Evolutionary conservation across 1,140 invertebrate species (phyloP).

Genomic region (Acyrthosiphon pisum): DNA sequence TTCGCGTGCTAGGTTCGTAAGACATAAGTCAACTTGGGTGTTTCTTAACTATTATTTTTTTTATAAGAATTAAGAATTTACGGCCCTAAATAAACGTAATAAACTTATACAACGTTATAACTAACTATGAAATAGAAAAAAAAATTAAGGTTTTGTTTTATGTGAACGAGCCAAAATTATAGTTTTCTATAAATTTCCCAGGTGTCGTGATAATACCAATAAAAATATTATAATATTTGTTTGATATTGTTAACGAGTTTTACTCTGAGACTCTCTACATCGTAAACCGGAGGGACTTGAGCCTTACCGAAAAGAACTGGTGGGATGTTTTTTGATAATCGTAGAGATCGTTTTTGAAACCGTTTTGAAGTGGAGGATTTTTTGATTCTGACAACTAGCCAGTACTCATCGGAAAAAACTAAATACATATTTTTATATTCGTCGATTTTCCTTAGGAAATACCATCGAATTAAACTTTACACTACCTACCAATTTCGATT

Average conservation of each 20-base stretch:
- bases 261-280: background rate
- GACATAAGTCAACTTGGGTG: background rate
- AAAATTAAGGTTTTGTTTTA: background rate
- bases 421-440: background rate
- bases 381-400: background rate
- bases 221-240: background rate
- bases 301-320: background rate
- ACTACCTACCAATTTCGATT: too few species aligned
- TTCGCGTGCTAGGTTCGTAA: background rate
- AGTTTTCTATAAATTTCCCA: background rate
- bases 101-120: background rate
- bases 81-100: background rate
- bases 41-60: constrained; percentile 29
- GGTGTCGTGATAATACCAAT: background rate
- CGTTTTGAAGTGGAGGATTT: background rate
- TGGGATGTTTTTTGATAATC: background rate
- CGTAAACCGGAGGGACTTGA: background rate
- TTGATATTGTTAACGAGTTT: background rate
- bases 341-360: background rate
- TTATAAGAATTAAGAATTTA: background rate
- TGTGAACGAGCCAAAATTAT: background rate
- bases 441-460: background rate
- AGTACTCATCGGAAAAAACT: background rate
- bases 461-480: background rate
- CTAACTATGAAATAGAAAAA: background rate